Evolutionary conservation across 1,140 invertebrate genomes (phyloP), one percentile per base, ranked within the genome.

Genomic region (Diploscapter pachys): DNA sequence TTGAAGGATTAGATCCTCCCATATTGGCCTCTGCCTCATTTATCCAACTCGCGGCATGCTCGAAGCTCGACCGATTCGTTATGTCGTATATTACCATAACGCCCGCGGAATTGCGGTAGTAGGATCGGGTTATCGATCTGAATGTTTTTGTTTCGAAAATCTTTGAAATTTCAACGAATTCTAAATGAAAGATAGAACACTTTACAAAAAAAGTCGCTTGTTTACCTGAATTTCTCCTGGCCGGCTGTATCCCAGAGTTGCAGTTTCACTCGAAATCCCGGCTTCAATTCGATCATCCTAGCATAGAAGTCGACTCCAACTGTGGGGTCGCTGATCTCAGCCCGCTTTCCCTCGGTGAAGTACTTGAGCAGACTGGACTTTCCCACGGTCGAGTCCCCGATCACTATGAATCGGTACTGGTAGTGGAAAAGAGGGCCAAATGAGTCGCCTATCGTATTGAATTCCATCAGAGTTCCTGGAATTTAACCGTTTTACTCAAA

Each of bases 181-280:
- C 57, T 11, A 11, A 59, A 11, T 59, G 9, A 59, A 59, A 1
- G 31, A 59, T 59, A 59, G 9, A 59, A 59, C 49, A 69, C 5
- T 56, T 69, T 13, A 0, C 13, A 72, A 63, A 57, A 66, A 51
- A 55, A n/a, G 48, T 52, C 56, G 66, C 53, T 68, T 68, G 31
- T 31, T 31, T 85, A 92, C 91, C 91, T 89, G 88, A 98, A 98
- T 87, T 95, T 90, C 88, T 98, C 96, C 86, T 98, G 96, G 0
- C 96, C 96, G 65, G 95, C 96, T 13, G 96, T 98, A 83, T 98
- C 96, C 96, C 96, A 98, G 31, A 99, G 87, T 86, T 99, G 96
- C 71, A 99, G 88, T 89, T 98, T 99, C 77, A 99, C 95, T 84
- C 94, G 89, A 65, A 94, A 93, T 3, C 93, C 93, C 88, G 95